These are phyloP conservation scores for Branchinecta lindahli DNA, from an alignment of 1,140 invertebrate species.

Conservation along the genomic window DNA sequence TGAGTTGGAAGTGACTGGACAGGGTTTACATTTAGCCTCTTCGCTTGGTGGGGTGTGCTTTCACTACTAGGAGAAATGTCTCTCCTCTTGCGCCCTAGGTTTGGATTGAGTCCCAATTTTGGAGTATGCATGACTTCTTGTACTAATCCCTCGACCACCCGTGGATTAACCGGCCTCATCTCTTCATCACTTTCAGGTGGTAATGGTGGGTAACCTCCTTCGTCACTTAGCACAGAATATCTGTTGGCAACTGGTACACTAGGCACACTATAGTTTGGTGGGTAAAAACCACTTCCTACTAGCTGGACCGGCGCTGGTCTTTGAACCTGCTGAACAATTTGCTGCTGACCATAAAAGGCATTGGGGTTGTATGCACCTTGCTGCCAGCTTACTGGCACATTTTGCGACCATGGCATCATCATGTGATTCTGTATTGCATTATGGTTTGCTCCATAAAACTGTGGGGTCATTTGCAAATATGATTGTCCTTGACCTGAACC, in stretches of 20 bases:
- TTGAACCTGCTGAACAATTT: slow-evolving; percentile 5
- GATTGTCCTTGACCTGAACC: slow-evolving; percentile 4
- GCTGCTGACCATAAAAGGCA: slow-evolving; percentile 8
- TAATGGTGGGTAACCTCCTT: slow-evolving; percentile 5
- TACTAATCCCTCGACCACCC: neutral
- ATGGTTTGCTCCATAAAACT: neutral
- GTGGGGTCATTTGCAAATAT: slow-evolving; percentile 5
- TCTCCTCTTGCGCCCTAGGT: neutral
- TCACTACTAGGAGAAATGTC: slow-evolving; percentile 1
- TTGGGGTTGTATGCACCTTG: slow-evolving; percentile 1
- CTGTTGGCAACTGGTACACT: neutral
- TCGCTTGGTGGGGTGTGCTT: neutral
- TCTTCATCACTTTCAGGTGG: neutral
- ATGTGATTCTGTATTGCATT: neutral
- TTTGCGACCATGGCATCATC: slow-evolving; percentile 2
- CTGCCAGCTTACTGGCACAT: slow-evolving; percentile 1
- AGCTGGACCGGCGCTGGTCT: slow-evolving; percentile 2
- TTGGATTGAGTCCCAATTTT: neutral
- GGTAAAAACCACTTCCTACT: slow-evolving; percentile 8
- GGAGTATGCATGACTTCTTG: neutral
- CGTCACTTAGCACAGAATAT: slow-evolving; percentile 5
- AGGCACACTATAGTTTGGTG: slow-evolving; percentile 5
- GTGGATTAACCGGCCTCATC: neutral
- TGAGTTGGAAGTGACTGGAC: neutral
- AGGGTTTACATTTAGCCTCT: neutral